phyloP scores from a whole-genome alignment of 1,140 invertebrate species.

The Dendrolimus punctatus region DNA sequence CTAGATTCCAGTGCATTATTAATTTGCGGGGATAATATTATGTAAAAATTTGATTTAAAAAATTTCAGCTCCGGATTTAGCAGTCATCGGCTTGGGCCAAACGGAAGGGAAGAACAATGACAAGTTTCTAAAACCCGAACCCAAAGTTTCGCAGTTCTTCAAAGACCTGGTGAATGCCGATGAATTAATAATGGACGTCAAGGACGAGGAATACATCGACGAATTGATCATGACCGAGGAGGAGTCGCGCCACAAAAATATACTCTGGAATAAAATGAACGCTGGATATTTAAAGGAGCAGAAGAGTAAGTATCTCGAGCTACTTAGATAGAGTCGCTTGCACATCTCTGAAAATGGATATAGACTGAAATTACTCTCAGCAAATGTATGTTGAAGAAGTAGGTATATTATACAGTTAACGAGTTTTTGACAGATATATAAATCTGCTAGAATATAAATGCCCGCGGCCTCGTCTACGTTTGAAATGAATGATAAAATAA shows the following conservation, averaged over 20 bases:
- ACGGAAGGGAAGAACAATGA: slow-evolving; percentile 36
- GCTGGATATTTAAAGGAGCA: slow-evolving; percentile 87
- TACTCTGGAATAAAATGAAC: slow-evolving; percentile 89
- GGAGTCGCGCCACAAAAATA: slow-evolving; percentile 85
- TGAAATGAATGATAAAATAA: no score
- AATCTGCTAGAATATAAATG: no score
- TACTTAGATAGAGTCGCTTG: background rate
- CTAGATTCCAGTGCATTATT: no score
- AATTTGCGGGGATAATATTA: no score
- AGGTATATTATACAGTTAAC: background rate
- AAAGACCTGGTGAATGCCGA: slow-evolving; percentile 62
- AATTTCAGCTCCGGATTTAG: slow-evolving; percentile 45
- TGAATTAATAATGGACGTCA: slow-evolving; percentile 88
- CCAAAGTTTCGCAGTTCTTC: slow-evolving; percentile 25
- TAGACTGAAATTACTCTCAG: no score
- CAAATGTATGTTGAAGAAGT: background rate
- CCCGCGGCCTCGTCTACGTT: no score
- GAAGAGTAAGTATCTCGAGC: slow-evolving; percentile 75
- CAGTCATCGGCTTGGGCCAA: slow-evolving; percentile 45
- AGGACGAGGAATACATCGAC: slow-evolving; percentile 94
- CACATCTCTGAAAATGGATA: no score
- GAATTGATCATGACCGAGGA: slow-evolving; percentile 88
- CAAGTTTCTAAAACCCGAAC: slow-evolving; percentile 45
- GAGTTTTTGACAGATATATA: no score
- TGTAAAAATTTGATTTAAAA: background rate